Evolutionary conservation across 2,113 vertebrate genomes (phyloP).

Genomic region (Pomatostomus ruficeps): DNA sequence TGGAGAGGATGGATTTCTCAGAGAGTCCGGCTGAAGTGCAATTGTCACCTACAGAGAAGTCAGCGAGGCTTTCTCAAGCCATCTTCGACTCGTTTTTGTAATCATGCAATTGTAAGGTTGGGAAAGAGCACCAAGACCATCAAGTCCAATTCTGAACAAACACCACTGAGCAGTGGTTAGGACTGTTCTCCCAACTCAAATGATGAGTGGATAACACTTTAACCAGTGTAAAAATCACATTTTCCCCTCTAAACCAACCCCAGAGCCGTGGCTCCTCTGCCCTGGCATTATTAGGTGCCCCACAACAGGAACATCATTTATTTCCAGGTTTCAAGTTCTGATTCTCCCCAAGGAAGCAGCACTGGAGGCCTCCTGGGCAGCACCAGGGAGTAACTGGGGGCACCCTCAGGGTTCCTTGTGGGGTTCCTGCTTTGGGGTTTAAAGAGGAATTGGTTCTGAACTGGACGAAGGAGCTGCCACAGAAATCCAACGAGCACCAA

Average conservation of each 20-base stretch:
- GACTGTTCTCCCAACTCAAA: neutral
- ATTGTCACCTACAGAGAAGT: neutral
- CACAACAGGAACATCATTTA: neutral
- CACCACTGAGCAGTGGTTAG: neutral
- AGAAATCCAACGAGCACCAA: fast-evolving
- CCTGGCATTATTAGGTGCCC: neutral
- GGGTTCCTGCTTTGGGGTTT: neutral
- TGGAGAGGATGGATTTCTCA: neutral
- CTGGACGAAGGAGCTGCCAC: neutral
- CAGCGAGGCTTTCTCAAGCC: neutral
- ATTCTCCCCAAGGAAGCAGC: neutral
- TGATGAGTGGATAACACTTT: neutral
- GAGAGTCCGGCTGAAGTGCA: neutral
- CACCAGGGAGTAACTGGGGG: neutral
- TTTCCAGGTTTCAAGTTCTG: neutral
- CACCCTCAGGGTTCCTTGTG: fast-evolving
- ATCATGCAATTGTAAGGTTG: neutral
- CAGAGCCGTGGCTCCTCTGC: neutral
- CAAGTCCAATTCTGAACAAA: neutral
- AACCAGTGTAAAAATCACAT: neutral
- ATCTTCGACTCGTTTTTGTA: neutral
- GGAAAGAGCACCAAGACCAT: neutral
- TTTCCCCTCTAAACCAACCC: neutral
- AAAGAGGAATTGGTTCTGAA: neutral
- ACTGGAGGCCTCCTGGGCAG: neutral